Percentiles rank a stretch among this genome's conserved stretches.
Conservation (phyloP, 2,888 invertebrate genomes). For the Cephus spinipes region DNA sequence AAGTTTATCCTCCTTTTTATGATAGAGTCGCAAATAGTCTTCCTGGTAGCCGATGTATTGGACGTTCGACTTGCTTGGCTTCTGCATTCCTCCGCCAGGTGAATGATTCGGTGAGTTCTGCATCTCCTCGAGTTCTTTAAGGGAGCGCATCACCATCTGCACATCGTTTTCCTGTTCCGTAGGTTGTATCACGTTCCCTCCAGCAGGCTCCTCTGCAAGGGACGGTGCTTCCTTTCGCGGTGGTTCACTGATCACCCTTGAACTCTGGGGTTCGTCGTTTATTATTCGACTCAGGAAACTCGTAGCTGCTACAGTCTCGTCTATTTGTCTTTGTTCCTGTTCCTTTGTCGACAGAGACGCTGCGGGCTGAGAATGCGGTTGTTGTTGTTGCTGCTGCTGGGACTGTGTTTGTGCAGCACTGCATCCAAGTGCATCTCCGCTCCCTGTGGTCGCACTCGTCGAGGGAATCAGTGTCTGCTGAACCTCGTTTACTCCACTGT, state of each 20-base stretch:
- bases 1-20: slow-evolving; percentile 58
- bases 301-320: slow-evolving; percentile 65
- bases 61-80: slow-evolving; percentile 48
- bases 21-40: slow-evolving; percentile 55
- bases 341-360: slow-evolving; percentile 51
- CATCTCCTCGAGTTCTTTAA: slow-evolving; percentile 57
- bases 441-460: not conserved
- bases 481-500: not conserved
- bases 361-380: slow-evolving; percentile 17
- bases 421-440: not conserved
- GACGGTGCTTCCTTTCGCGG: slow-evolving; percentile 37
- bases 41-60: slow-evolving; percentile 48
- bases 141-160: slow-evolving; percentile 62
- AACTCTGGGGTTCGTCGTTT: slow-evolving; percentile 50
- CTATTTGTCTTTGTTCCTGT: slow-evolving; percentile 60
- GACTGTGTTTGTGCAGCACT: slow-evolving; percentile 1
- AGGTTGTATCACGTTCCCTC: slow-evolving; percentile 37
- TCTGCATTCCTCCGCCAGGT: slow-evolving; percentile 46
- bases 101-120: slow-evolving; percentile 58
- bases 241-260: slow-evolving; percentile 36
- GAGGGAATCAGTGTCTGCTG: not conserved
- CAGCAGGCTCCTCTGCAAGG: slow-evolving; percentile 15
- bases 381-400: not conserved
- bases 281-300: slow-evolving; percentile 66
- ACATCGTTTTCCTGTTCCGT: slow-evolving; percentile 61